Evolutionary conservation across 2,888 invertebrate species (phyloP), one percentile per base, ranked within the genome.

Genomic region (Eucriotettix oculatus): DNA sequence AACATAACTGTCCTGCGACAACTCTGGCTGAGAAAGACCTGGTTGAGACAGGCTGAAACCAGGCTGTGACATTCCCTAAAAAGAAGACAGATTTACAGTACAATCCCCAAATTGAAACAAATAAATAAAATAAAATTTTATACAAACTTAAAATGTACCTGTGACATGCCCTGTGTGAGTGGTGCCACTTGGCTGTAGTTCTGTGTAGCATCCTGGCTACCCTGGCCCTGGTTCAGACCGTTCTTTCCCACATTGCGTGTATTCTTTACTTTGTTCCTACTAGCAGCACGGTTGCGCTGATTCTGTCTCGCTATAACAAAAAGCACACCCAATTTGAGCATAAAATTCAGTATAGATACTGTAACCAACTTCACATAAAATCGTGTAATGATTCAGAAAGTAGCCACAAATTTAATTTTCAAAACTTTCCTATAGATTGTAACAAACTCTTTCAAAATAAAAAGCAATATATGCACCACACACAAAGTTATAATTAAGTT

Each of bases 1-100:
- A 73, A 88, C 83, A 71, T 86, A 84, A 62, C 88, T 88, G 74
- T 92, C 91, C 78, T 90, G 86, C 66, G 84, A 84, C 67, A 84
- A 76, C 73, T 89, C 88, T 10, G 83, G 79, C 69, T 89, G 89
- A 14, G 83, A 83, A 56, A 85, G 71, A 59, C 84, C 84, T 9
- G 83, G 82, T 68, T 81, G 86, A 53, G 84, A 83, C 16, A 85
- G 73, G 62, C 82, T 81, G 66, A 83, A 82, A 0, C 80, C 81
- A 1, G 84, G 82, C 71, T 86, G 85, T 58, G 83, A 82, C 71
- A 84, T 79, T 68, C 82, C 80, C 70, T 86, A 85, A 48, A 88
- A 77, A 90, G 82, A 62, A 16, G 16, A 52, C 14, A 29, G 29
- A 29, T 29, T 29, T 29, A 29, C 3, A 29, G 29, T 29, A 29